phyloP scores from a whole-genome alignment of 2,797 vertebrate species.

The Delichon dasypus region DNA sequence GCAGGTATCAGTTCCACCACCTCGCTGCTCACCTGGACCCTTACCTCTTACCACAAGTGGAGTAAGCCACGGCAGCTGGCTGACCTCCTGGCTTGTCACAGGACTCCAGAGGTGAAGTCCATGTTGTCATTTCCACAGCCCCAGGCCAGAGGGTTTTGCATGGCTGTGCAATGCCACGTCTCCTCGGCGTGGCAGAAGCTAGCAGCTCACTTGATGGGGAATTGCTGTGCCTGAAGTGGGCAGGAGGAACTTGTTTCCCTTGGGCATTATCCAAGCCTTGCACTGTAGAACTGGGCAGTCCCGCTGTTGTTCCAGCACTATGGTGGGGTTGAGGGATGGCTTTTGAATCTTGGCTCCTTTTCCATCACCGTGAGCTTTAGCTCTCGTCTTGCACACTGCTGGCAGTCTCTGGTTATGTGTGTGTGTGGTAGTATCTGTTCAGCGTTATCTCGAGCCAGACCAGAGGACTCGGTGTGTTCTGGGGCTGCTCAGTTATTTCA shows the following conservation, averaged over 20 bases:
- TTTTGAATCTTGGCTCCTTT: neutral
- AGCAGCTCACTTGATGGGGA: fast-evolving
- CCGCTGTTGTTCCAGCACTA: neutral
- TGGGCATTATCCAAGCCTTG: neutral
- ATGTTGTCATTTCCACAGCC: neutral
- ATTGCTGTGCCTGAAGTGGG: neutral
- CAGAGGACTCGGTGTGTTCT: neutral
- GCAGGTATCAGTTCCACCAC: neutral
- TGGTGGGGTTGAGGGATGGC: neutral
- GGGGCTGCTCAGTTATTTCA: neutral
- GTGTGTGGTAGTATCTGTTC: neutral
- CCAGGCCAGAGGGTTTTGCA: fast-evolving
- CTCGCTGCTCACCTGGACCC: neutral
- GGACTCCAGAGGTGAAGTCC: neutral
- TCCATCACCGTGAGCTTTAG: neutral
- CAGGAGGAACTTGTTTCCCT: neutral
- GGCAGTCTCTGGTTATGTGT: neutral
- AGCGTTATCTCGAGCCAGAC: neutral
- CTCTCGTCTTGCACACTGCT: neutral
- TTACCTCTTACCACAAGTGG: neutral
- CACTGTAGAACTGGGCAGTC: neutral
- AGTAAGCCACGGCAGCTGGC: fast-evolving
- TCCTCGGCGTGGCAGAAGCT: neutral
- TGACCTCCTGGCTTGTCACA: fast-evolving
- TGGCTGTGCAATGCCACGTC: neutral